These are phyloP conservation scores for Micrasema longulum DNA, from an alignment of 1,140 invertebrate genomes.

Conservation along the genomic window DNA sequence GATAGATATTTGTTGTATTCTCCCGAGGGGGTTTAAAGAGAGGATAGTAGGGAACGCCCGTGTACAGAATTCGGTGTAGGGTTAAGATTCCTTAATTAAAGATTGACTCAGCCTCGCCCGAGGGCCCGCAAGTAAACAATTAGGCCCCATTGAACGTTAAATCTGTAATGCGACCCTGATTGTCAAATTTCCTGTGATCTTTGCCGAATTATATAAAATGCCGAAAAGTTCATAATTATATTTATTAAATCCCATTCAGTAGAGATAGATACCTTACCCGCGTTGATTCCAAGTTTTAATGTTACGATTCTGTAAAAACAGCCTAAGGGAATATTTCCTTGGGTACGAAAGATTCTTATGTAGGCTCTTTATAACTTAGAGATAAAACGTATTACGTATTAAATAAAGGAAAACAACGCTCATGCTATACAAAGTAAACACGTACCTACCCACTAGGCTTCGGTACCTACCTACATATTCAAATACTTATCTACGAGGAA, in stretches of 20 bases:
- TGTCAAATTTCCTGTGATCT: slow-evolving; percentile 28
- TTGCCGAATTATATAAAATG: slow-evolving; percentile 17
- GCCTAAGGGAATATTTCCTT: background rate
- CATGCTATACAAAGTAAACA: too few species aligned
- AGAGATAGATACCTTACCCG: slow-evolving; percentile 4
- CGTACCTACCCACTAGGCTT: too few species aligned
- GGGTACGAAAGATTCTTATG: too few species aligned
- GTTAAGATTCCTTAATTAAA: slow-evolving; percentile 24
- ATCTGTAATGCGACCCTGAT: slow-evolving; percentile 33
- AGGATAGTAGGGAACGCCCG: background rate
- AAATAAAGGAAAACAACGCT: too few species aligned
- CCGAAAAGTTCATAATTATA: slow-evolving; percentile 24
- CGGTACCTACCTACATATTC: too few species aligned
- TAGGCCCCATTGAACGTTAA: slow-evolving; percentile 31
- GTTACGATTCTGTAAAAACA: slow-evolving; percentile 19
- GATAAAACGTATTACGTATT: too few species aligned
- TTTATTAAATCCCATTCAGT: slow-evolving; percentile 23
- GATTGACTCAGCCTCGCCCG: slow-evolving; percentile 25
- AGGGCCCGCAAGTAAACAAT: slow-evolving; percentile 25
- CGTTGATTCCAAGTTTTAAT: slow-evolving; percentile 27
- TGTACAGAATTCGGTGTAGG: too few species aligned
- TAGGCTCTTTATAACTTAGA: too few species aligned
- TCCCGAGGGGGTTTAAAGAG: background rate
- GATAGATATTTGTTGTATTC: slow-evolving; percentile 28
- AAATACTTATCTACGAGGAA: too few species aligned